Evolutionary conservation across 2,888 invertebrate genomes (phyloP).

Genomic region (Zaprionus lineosus): DNA sequence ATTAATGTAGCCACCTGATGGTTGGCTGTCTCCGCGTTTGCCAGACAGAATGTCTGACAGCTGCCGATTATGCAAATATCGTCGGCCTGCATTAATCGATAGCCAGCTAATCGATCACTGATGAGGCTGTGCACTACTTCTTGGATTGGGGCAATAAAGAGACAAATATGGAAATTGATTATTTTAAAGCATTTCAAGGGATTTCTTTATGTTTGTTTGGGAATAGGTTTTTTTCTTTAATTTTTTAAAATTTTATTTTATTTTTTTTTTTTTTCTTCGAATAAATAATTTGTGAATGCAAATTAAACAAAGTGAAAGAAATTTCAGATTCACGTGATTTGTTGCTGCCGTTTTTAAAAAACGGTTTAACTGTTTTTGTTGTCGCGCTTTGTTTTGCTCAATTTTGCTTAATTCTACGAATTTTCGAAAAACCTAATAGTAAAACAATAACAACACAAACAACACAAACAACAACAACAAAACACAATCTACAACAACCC

Average conservation of each 20-base stretch:
- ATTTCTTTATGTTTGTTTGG: too few relatives aligned
- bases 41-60: slow-evolving; percentile 48
- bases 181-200: too few relatives aligned
- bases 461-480: slow-evolving; percentile 16
- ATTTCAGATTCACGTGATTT: slow-evolving; percentile 31
- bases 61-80: slow-evolving; percentile 49
- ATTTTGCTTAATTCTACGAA: slow-evolving; percentile 69
- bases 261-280: too few relatives aligned
- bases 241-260: too few relatives aligned
- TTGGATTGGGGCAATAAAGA: not conserved
- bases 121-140: slow-evolving; percentile 36
- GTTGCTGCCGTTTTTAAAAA: slow-evolving; percentile 37
- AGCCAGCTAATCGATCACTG: slow-evolving; percentile 47
- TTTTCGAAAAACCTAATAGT: slow-evolving; percentile 34
- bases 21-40: too few relatives aligned
- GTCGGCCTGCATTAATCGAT: slow-evolving; percentile 51
- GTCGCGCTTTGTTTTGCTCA: slow-evolving; percentile 46
- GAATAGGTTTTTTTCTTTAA: slow-evolving; percentile 10
- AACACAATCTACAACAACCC: slow-evolving; percentile 33
- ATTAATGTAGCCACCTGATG: too few relatives aligned
- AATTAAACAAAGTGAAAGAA: slow-evolving; percentile 47
- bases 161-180: too few relatives aligned
- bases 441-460: slow-evolving; percentile 9
- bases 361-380: slow-evolving; percentile 41
- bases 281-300: too few relatives aligned